Evolutionary conservation across 1,140 invertebrate species (phyloP).

Genomic region (Lepeophtheirus salmonis): DNA sequence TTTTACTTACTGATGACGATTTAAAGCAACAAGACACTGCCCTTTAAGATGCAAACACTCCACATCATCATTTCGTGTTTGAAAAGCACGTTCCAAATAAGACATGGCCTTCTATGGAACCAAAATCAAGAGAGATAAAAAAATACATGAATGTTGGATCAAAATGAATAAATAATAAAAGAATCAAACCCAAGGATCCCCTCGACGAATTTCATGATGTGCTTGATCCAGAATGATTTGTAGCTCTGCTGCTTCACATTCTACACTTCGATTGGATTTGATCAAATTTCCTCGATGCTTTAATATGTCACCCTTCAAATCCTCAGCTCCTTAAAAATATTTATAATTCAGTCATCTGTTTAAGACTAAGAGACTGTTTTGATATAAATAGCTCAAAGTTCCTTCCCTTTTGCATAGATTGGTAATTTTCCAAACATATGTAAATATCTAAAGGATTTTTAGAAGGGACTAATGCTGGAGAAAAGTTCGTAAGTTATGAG

Average conservation of each 20-base stretch:
- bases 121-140: not conserved
- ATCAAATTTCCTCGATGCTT: slow-evolving; percentile 1
- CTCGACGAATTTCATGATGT: not conserved
- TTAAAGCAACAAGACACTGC: not conserved
- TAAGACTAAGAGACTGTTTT: no score
- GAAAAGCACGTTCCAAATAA: not conserved
- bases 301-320: slow-evolving; percentile 1
- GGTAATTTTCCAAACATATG: no score
- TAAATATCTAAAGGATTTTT: no score
- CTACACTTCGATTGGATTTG: not conserved
- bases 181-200: not conserved
- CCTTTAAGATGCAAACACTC: not conserved
- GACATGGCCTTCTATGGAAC: not conserved
- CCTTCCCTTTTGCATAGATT: no score
- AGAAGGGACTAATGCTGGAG: no score
- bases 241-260: not conserved
- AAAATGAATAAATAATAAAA: no score
- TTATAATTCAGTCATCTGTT: no score
- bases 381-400: no score
- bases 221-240: not conserved
- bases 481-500: no score
- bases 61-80: not conserved
- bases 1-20: not conserved
- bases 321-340: not conserved
- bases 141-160: no score